Conservation (phyloP, 23 tunicate species). For the Diplosoma virens region DNA sequence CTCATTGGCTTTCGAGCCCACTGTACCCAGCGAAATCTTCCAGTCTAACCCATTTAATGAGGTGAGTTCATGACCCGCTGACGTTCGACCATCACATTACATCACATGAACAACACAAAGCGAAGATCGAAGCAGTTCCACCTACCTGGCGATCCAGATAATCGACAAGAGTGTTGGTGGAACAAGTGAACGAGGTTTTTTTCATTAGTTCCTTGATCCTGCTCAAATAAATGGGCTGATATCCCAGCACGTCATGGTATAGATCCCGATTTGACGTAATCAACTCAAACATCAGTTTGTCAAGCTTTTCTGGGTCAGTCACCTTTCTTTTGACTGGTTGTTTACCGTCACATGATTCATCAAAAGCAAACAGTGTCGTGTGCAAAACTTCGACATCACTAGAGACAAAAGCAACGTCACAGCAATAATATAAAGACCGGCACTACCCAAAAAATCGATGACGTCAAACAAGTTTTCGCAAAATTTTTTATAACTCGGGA, state of each 20-base stretch:
- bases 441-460: no score
- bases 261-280: neutral
- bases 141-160: constrained; percentile 27
- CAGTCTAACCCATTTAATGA: no score
- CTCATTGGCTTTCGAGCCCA: neutral
- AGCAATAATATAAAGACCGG: neutral
- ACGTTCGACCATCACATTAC: no score
- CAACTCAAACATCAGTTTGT: neutral
- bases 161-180: neutral
- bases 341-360: constrained; percentile 7
- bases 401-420: neutral
- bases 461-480: no score
- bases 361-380: constrained; percentile 1
- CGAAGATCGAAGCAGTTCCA: no score
- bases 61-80: no score
- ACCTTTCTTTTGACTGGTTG: neutral
- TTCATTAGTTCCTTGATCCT: constrained; percentile 2
- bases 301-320: neutral
- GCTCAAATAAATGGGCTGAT: constrained; percentile 6
- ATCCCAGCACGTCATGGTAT: constrained; percentile 4
- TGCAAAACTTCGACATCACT: constrained; percentile 26
- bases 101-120: no score
- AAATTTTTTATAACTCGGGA: no score
- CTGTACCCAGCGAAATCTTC: no score
- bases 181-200: neutral